These are phyloP conservation scores for Lycia hirtaria DNA, from an alignment of 2,888 invertebrate species.

Conservation along the genomic window DNA sequence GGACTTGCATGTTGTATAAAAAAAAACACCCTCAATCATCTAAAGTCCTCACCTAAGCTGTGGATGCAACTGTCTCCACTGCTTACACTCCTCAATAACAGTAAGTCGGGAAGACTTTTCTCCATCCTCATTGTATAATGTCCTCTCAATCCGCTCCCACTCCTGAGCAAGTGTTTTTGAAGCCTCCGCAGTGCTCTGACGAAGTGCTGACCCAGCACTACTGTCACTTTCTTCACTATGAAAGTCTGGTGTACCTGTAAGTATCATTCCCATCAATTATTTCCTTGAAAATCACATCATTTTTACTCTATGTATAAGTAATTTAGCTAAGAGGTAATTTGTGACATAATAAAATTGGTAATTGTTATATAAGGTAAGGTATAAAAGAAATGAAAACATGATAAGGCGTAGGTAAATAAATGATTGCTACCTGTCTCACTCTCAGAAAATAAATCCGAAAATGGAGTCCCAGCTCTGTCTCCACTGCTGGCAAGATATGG, in stretches of 20 bases:
- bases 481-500: conserved; percentile 59
- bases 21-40: no score
- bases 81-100: conserved; percentile 84
- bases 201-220: conserved; percentile 81
- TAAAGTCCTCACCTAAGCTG: conserved; percentile 76
- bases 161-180: conserved; percentile 80
- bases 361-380: no score
- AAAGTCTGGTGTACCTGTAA: conserved; percentile 74
- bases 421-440: conserved; percentile 71
- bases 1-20: no score
- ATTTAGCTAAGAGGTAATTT: no score
- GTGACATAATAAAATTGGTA: no score
- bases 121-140: conserved; percentile 83
- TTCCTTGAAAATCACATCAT: no score
- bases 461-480: conserved; percentile 72
- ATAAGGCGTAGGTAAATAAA: no score
- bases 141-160: conserved; percentile 84
- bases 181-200: conserved; percentile 79
- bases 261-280: background rate
- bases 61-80: conserved; percentile 86
- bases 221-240: conserved; percentile 82
- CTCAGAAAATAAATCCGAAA: conserved; percentile 79
- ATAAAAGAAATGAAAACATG: no score
- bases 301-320: no score
- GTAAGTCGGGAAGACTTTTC: conserved; percentile 76